These are phyloP conservation scores for Polyommatus iphigenia DNA, from an alignment of 2,888 invertebrate genomes.

Conservation along the genomic window DNA sequence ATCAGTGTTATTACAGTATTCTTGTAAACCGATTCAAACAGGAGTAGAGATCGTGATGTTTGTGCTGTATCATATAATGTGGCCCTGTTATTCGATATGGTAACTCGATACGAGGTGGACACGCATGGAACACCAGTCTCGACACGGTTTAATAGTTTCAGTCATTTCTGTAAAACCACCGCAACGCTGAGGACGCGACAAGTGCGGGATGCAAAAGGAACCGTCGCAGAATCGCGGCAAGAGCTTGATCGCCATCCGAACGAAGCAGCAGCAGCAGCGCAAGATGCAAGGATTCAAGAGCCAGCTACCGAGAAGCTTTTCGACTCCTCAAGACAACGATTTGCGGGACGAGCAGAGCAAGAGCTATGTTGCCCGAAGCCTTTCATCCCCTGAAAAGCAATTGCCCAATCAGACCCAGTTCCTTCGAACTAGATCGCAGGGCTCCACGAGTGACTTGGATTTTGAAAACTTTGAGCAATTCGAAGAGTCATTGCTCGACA, in stretches of 20 bases:
- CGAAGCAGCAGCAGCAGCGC: conserved; percentile 64
- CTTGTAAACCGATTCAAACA: conserved; percentile 18
- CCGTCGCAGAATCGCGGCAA: conserved; percentile 52
- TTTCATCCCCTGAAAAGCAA: conserved; percentile 68
- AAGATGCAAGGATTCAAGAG: conserved; percentile 58
- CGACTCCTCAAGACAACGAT: conserved; percentile 66
- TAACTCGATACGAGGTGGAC: conserved; percentile 63
- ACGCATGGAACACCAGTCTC: conserved; percentile 60
- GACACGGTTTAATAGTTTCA: conserved; percentile 57
- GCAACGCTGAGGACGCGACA: conserved; percentile 57
- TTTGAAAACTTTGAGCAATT: conserved; percentile 71
- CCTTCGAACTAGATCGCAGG: conserved; percentile 56
- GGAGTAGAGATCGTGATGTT: conserved; percentile 59
- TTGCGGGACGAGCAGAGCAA: conserved; percentile 50
- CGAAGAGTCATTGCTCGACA: conserved; percentile 69
- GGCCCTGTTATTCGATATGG: conserved; percentile 72
- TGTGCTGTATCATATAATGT: conserved; percentile 69
- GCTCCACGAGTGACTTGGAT: conserved; percentile 66
- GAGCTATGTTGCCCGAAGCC: conserved; percentile 65
- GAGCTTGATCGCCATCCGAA: conserved; percentile 66
- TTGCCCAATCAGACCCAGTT: conserved; percentile 37
- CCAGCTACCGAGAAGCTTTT: conserved; percentile 67
- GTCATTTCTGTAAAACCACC: conserved; percentile 55
- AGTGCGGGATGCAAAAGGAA: conserved; percentile 63
- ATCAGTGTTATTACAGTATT: conserved; percentile 6